Evolutionary conservation across 2,888 invertebrate genomes (phyloP).

Genomic region (Eupithecia inturbata): DNA sequence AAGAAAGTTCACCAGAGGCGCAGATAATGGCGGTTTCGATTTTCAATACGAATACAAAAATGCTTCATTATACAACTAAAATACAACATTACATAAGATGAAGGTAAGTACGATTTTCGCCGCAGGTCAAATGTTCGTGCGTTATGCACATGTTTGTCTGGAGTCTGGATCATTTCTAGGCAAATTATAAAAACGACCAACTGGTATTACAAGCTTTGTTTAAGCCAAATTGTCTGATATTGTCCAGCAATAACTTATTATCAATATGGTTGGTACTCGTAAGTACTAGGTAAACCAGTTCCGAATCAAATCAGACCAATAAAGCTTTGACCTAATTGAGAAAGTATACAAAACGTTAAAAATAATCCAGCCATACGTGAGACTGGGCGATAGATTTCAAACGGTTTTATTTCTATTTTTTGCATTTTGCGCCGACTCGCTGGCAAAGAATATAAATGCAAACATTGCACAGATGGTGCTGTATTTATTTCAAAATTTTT

Average conservation of each 20-base stretch:
- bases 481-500: background rate
- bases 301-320: background rate
- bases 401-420: conserved; percentile 25
- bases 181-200: too few species aligned
- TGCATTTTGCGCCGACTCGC: conserved; percentile 21
- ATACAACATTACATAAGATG: too few species aligned
- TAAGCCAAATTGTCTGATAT: background rate
- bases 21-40: too few species aligned
- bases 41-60: too few species aligned
- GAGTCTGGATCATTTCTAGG: too few species aligned
- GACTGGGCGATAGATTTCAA: conserved; percentile 35
- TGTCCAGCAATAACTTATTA: background rate
- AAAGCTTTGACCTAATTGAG: conserved; percentile 14
- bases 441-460: conserved; percentile 17
- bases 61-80: too few species aligned
- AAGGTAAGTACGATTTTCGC: too few species aligned
- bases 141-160: too few species aligned
- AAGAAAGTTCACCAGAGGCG: too few species aligned
- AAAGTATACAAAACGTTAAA: conserved; percentile 19
- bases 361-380: conserved; percentile 30
- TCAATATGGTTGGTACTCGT: background rate
- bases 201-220: too few species aligned
- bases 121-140: too few species aligned
- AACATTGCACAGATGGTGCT: conserved; percentile 4
- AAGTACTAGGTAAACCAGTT: background rate